phyloP scores from a whole-genome alignment of 2,888 invertebrate genomes.

The Amphipyra tragopoginis region DNA sequence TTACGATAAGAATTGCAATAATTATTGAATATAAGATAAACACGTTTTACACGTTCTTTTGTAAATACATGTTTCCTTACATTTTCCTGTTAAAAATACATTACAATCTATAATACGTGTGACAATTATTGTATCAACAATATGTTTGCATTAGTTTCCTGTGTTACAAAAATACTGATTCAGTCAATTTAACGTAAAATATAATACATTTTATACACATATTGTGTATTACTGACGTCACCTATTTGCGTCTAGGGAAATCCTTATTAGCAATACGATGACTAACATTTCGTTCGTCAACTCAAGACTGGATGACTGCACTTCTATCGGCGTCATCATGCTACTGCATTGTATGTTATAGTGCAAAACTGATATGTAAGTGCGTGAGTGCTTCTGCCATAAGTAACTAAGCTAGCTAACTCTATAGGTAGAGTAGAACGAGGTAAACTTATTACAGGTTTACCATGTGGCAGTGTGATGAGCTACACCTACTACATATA shows the following conservation, averaged over 20 bases:
- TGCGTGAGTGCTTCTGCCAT: slow-evolving; percentile 17
- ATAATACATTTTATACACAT: slow-evolving; percentile 44
- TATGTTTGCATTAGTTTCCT: slow-evolving; percentile 46
- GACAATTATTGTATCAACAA: slow-evolving; percentile 20
- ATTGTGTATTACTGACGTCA: slow-evolving; percentile 48
- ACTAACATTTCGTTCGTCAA: slow-evolving; percentile 26
- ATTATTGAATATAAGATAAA: slow-evolving; percentile 21
- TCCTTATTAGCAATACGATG: slow-evolving; percentile 35
- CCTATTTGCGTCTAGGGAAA: slow-evolving; percentile 39
- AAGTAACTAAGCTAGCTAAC: slow-evolving; percentile 12
- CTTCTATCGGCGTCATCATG: slow-evolving; percentile 13
- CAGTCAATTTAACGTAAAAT: slow-evolving; percentile 48
- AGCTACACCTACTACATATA: slow-evolving; percentile 17
- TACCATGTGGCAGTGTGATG: slow-evolving; percentile 34
- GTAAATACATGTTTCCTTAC: slow-evolving; percentile 34
- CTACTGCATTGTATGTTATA: slow-evolving; percentile 5
- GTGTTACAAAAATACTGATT: slow-evolving; percentile 57
- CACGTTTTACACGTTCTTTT: slow-evolving; percentile 23
- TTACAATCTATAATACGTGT: slow-evolving; percentile 15
- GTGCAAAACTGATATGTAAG: slow-evolving; percentile 2
- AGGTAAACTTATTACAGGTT: slow-evolving; percentile 15
- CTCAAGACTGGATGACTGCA: slow-evolving; percentile 36
- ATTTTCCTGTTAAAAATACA: slow-evolving; percentile 45
- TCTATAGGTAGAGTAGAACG: slow-evolving; percentile 4
- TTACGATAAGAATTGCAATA: slow-evolving; percentile 25